Evolutionary conservation across 1,140 invertebrate genomes (phyloP), one percentile per base, ranked within the genome.

Genomic region (Lordiphosa mommai): DNA sequence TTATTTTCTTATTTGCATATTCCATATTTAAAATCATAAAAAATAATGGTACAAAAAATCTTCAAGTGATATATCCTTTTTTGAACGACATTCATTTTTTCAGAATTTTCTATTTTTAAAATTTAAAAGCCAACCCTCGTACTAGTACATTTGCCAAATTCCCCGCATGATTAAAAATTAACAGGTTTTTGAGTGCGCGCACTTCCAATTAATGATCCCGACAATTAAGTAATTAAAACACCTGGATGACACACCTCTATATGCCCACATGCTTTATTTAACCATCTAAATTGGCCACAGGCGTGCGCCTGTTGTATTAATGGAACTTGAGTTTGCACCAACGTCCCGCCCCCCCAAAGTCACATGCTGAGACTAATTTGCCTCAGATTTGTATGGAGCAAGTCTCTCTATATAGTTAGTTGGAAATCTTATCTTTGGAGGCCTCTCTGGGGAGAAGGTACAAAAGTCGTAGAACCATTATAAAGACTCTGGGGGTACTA

Each of bases 391-490:
- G 29, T 23, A 1, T 23, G 4, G 0, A 23, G 20, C 20, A 23
- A 23, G 20, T 23, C 20, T 23, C 20, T 23, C 20, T 23, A 23
- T 23, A 23, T 23, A 23, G 16, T n/a, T 17, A 20, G 16, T 8
- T 33, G 23, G 23, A 58, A 79, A 79, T 79, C 73, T 79, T 73
- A 80, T 80, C 73, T 68, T 20, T 33, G 37, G 30, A 32, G 14
- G 48, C 32, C 30, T 51, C 56, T 68, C 17, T 10, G 27, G 13
- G 36, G 17, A 27, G 20, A 23, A 5, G 72, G 74, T 82, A 58
- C 74, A 79, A 79, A 76, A 80, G 74, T 80, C 72, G 36, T 29
- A 50, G 58, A 44, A 55, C 33, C 51, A 41, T 29, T 67, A 67
- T 77, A 79, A 79, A 67, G 61, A 52, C 53, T 40, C 16, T n/a